A percentile compares a stretch with the other conserved stretches of the same genome.
Conservation (phyloP, 2,113 vertebrate species). For the Pogonocichla stellata region DNA sequence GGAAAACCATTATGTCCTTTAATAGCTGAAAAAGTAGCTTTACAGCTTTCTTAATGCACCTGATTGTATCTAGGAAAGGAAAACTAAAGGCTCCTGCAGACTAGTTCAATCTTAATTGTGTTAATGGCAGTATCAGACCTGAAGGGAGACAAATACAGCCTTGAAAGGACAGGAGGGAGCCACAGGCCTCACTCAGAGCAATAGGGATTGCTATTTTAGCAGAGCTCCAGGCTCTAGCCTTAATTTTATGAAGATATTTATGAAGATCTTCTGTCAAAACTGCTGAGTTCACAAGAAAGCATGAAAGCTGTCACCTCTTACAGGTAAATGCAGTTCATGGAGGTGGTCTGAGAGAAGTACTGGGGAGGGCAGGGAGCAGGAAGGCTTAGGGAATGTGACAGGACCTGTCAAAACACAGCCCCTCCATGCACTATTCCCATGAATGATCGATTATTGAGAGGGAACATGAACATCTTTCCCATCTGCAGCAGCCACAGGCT, state of each 20-base stretch:
- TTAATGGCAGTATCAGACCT: background rate
- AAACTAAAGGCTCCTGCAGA: background rate
- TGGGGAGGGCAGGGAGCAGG: background rate
- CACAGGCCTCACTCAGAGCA: background rate
- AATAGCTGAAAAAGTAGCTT: background rate
- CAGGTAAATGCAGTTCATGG: background rate
- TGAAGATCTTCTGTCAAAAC: background rate
- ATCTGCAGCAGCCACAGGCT: background rate
- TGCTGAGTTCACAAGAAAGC: background rate
- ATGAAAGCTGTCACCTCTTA: background rate
- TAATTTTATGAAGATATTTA: background rate
- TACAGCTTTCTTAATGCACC: background rate
- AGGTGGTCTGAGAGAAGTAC: background rate
- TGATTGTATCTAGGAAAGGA: background rate
- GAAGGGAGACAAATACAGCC: background rate
- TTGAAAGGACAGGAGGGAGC: background rate
- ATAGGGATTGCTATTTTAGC: background rate
- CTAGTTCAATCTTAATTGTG: slow-evolving; percentile 8
- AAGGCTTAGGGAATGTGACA: background rate
- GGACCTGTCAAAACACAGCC: background rate
- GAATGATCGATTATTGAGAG: background rate
- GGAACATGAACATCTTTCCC: background rate
- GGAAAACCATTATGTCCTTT: background rate
- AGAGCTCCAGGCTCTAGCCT: background rate
- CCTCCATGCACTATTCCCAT: background rate